Percentiles rank a stretch among this genome's conserved stretches.
Evolutionary conservation across 37 sponge, comb jelly and placozoan species (phyloP).

Genomic region (Theonella swinhoei): DNA sequence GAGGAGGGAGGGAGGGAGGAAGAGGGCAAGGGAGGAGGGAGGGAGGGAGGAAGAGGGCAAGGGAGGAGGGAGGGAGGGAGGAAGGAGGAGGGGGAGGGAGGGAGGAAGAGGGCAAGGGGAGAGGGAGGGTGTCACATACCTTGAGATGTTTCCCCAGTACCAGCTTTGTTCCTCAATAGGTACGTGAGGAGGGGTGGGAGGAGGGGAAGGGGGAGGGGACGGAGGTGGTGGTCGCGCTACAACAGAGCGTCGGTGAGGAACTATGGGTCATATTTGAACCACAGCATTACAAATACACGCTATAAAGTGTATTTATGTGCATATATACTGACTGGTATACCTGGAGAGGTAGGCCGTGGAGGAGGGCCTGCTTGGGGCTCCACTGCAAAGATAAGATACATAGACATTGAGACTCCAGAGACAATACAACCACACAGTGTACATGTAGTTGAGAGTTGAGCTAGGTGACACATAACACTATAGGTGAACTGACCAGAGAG

Average conservation of each 20-base stretch:
- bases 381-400: no score
- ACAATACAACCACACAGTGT: no score
- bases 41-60: background rate
- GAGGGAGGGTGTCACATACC: conserved; percentile 17
- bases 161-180: conserved; percentile 35
- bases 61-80: background rate
- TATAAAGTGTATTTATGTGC: background rate
- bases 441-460: no score
- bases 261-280: no score
- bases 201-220: background rate
- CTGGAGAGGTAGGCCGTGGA: conserved; percentile 1
- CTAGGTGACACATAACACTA: no score
- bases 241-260: background rate
- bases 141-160: conserved; percentile 80
- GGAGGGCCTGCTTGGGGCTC: conserved; percentile 13
- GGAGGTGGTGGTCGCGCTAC: background rate
- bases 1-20: background rate
- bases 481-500: no score
- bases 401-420: no score
- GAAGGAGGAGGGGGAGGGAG: background rate
- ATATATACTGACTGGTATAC: background rate
- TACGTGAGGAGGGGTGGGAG: background rate
- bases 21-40: background rate
- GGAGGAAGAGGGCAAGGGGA: background rate
- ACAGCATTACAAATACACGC: background rate